A percentile compares a stretch with the other conserved stretches of the same genome.
These are phyloP conservation scores for Cremastinae sp. DNA, from an alignment of 2,888 invertebrate genomes.

Conservation along the genomic window DNA sequence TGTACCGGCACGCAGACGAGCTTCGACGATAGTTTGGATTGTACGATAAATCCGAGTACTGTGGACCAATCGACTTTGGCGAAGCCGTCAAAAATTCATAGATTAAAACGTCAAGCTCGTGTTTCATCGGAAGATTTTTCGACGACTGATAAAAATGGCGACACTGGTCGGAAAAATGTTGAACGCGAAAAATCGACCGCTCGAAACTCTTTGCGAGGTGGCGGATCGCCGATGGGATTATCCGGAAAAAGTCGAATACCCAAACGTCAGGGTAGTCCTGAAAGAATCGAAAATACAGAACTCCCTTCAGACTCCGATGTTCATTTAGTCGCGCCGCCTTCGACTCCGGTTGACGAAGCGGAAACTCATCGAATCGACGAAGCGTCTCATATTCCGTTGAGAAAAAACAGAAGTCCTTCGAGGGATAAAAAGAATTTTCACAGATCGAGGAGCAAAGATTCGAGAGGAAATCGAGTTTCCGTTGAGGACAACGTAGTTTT, in stretches of 20 bases:
- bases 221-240: neutral
- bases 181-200: neutral
- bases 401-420: no score
- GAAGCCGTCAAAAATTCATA: conserved; percentile 55
- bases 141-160: neutral
- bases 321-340: neutral
- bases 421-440: no score
- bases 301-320: conserved; percentile 33
- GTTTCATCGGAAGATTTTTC: neutral
- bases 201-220: neutral
- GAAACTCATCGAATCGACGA: neutral
- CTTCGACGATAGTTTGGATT: neutral
- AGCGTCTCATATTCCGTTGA: neutral
- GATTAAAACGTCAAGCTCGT: conserved; percentile 23
- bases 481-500: conserved; percentile 12
- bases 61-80: conserved; percentile 38
- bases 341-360: conserved; percentile 17
- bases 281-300: conserved; percentile 21
- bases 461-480: neutral
- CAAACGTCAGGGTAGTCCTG: conserved; percentile 10
- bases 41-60: conserved; percentile 8
- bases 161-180: conserved; percentile 3
- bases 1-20: conserved; percentile 23
- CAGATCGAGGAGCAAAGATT: conserved; percentile 22
- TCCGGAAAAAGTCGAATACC: conserved; percentile 20